Base-by-base conservation (phyloP, 2,113 vertebrate species). In the Xyliphius kryptos region DNA sequence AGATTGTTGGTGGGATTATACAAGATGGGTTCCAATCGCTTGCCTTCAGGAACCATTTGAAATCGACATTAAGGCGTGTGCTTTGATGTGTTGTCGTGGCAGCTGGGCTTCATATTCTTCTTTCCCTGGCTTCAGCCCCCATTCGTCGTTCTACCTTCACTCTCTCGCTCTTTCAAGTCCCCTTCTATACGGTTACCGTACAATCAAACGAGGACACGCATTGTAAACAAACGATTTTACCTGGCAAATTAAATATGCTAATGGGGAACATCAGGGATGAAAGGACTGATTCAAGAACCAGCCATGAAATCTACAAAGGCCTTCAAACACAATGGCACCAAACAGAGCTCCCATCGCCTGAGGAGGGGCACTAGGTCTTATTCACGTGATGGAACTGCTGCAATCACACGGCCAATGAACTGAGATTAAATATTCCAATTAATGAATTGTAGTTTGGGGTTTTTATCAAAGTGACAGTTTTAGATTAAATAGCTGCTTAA, bases 131-230 rank as follows among this genome's bases (percentile, higher is more conserved):
- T 59, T 59, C 56, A 19, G 16, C 38, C 38, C 50, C 43, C 61
- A 22, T 37, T 20, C 26, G 26, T 6, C 26, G 26, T 32, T 32
- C 26, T 32, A 32, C 26, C 26, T 32, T 32, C 26, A 6, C 26
- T 32, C 26, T 32, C 56, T 54, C 50, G 38, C 54, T 40, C 47
- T n/a, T 13, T 36, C 49, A 12, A 38, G 10, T 43, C 48, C 37
- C 51, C 56, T 40, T 65, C 62, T 59, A 51, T 76, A 80, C 81
- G 88, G 86, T 89, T 88, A 91, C 91, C 88, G 86, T 88, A 89
- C 90, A 91, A 93, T 93, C 90, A 91, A 91, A 94, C 89, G 90
- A 93, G 92, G 92, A 91, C 91, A 91, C 82, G 86, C 85, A 90
- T 89, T 88, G 89, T 81, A 80, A 81, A 84, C 80, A 80, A 84